Evolutionary conservation across 2,113 vertebrate genomes (phyloP).

Genomic region (Myotis yumanensis): DNA sequence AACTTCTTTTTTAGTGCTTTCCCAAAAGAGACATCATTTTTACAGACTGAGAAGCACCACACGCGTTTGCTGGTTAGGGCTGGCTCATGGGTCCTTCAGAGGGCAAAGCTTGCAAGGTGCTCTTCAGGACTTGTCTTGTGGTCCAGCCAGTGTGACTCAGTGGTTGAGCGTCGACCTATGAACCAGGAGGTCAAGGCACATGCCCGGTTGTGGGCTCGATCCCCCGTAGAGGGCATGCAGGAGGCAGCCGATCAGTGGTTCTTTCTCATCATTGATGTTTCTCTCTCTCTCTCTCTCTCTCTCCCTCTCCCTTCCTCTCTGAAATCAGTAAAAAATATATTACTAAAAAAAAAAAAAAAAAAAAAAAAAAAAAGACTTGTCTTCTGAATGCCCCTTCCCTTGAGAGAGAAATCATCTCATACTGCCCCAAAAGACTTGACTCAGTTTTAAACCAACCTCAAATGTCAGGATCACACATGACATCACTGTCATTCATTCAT

Average conservation of each 20-base stretch:
- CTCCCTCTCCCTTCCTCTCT: no score
- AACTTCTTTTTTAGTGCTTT: constrained; percentile 2
- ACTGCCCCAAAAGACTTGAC: neutral
- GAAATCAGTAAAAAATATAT: no score
- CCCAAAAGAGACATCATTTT: neutral
- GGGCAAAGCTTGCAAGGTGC: neutral
- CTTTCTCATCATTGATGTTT: no score
- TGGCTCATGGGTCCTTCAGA: neutral
- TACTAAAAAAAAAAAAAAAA: no score
- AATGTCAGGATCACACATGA: neutral
- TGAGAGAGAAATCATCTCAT: constrained; percentile 18
- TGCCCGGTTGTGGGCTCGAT: no score
- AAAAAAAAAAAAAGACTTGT: neutral
- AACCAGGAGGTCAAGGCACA: no score
- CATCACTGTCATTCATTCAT: constrained; percentile 10
- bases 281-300: no score
- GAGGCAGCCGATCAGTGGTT: no score
- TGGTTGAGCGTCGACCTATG: no score
- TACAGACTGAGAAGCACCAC: neutral
- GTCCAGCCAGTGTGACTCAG: no score
- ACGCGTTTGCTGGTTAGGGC: neutral
- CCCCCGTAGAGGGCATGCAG: no score
- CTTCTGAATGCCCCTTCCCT: neutral
- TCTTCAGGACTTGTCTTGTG: neutral
- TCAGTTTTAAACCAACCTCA: constrained; percentile 47